Evolutionary conservation across 1,140 invertebrate genomes (phyloP).

Genomic region (Caenorhabditis brenneri): DNA sequence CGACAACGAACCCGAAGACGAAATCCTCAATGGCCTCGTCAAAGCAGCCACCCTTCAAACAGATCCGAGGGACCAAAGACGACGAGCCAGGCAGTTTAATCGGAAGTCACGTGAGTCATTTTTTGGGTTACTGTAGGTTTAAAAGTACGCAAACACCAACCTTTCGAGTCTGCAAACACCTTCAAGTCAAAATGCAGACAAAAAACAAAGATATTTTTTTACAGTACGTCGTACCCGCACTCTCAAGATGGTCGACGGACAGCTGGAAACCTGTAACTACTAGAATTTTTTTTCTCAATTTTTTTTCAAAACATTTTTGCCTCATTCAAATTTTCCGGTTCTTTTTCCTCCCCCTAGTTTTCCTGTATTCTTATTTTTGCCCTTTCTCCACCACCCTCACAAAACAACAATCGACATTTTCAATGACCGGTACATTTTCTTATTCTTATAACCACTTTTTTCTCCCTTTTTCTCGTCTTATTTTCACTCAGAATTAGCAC

Average conservation of each 20-base stretch:
- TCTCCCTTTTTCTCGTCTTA: no score
- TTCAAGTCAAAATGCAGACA: background rate
- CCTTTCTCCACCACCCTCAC: no score
- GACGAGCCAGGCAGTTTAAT: constrained; percentile 69
- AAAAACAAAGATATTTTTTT: background rate
- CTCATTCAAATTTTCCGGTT: background rate
- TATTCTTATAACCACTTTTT: background rate
- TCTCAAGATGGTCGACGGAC: constrained; percentile 57
- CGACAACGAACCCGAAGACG: constrained; percentile 60
- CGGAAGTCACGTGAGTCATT: constrained; percentile 60
- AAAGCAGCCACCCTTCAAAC: constrained; percentile 69
- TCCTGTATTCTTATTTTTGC: background rate
- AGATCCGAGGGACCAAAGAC: constrained; percentile 64
- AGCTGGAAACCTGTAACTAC: constrained; percentile 45
- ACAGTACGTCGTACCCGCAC: constrained; percentile 59
- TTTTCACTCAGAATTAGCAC: no score
- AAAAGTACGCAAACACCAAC: background rate
- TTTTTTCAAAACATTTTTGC: background rate
- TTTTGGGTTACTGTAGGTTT: background rate
- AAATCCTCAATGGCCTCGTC: constrained; percentile 70
- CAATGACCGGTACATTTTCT: constrained; percentile 19
- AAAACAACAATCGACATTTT: constrained; percentile 10
- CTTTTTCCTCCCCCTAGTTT: background rate
- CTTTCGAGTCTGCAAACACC: background rate
- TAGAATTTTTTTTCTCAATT: background rate